A percentile compares a stretch with the other conserved stretches of the same genome.
Conservation (phyloP, 2,797 vertebrate species). For the Anisognathus igniventris region DNA sequence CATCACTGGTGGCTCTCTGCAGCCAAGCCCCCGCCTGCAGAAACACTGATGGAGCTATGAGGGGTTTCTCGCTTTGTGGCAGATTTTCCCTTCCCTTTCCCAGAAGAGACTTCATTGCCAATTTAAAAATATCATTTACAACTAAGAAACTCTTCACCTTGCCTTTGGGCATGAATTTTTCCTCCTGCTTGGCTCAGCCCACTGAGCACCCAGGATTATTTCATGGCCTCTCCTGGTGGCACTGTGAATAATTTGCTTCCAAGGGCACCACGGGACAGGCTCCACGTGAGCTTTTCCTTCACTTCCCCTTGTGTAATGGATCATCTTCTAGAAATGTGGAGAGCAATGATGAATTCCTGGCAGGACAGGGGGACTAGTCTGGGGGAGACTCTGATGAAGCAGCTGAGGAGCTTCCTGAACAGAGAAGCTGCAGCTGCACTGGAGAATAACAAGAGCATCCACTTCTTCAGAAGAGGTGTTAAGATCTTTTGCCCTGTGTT, state of each 20-base stretch:
- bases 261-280: fast-evolving
- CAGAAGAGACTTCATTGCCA: not conserved
- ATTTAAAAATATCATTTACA: not conserved
- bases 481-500: not conserved
- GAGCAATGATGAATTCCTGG: not conserved
- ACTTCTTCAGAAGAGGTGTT: constrained; percentile 7
- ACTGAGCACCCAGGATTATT: not conserved
- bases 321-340: not conserved
- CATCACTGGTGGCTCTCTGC: not conserved
- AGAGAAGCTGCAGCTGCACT: constrained; percentile 22
- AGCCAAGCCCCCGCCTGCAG: not conserved
- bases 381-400: not conserved
- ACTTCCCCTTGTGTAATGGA: not conserved
- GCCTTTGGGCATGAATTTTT: not conserved
- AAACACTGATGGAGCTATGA: fast-evolving
- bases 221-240: not conserved
- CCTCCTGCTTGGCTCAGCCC: not conserved
- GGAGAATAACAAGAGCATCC: not conserved
- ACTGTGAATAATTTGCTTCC: not conserved
- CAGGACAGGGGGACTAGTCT: not conserved
- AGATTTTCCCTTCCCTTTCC: not conserved
- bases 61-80: not conserved
- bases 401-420: constrained; percentile 1
- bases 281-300: not conserved
- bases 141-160: not conserved